These are phyloP conservation scores for Aleiodes testaceus DNA, from an alignment of 2,888 invertebrate species.

Conservation along the genomic window DNA sequence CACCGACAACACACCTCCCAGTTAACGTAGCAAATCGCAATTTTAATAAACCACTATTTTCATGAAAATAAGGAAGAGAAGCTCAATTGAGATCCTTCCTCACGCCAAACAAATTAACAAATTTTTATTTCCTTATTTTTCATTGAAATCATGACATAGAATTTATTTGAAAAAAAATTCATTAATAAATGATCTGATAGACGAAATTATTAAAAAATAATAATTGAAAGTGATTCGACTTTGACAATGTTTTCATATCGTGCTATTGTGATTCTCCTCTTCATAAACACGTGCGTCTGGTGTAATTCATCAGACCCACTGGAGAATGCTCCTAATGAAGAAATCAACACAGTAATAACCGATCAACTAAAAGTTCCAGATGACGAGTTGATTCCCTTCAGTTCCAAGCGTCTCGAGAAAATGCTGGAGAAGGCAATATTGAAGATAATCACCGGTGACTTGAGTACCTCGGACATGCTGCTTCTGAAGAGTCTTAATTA, in stretches of 20 bases:
- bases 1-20: slow-evolving; percentile 66
- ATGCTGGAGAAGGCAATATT: slow-evolving; percentile 69
- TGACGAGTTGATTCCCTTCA: slow-evolving; percentile 56
- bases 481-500: slow-evolving; percentile 67
- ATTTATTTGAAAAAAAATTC: background rate
- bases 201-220: too few relatives aligned
- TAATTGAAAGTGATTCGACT: too few relatives aligned
- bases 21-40: slow-evolving; percentile 5
- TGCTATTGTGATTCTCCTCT: slow-evolving; percentile 28
- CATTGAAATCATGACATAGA: too few relatives aligned
- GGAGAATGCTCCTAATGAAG: background rate
- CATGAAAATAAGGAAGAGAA: too few relatives aligned
- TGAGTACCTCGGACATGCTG: slow-evolving; percentile 63
- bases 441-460: slow-evolving; percentile 68
- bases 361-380: background rate
- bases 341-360: slow-evolving; percentile 6
- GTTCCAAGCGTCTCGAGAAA: slow-evolving; percentile 62
- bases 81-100: too few relatives aligned
- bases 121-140: background rate
- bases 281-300: slow-evolving; percentile 36
- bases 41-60: background rate
- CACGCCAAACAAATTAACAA: too few relatives aligned
- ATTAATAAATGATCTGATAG: too few relatives aligned
- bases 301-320: slow-evolving; percentile 4
- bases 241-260: slow-evolving; percentile 26